Conservation (phyloP, 30 jellyfish, hydroid and myxozoan species). For the Turritopsis rubra region DNA sequence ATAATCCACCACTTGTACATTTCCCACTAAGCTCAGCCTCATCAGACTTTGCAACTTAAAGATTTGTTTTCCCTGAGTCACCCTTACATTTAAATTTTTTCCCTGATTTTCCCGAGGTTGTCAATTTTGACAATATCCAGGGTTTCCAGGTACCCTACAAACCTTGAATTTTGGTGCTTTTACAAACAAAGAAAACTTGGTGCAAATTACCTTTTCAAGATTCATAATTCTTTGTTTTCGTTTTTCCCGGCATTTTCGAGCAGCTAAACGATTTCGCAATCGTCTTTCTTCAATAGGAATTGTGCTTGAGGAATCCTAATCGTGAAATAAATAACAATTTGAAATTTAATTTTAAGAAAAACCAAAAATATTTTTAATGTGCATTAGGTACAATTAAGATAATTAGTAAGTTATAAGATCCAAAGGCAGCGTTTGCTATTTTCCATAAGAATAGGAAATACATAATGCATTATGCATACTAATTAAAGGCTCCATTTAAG, state of each 20-base stretch:
- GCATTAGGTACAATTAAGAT: no score
- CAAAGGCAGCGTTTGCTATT: not conserved
- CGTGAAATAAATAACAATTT: not conserved
- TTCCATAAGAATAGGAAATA: not conserved
- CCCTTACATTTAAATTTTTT: no score
- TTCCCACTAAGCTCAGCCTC: no score
- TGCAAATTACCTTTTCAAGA: constrained; percentile 23
- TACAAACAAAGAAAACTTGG: not conserved
- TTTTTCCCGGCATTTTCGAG: constrained; percentile 36
- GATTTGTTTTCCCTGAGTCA: no score
- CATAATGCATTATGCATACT: not conserved
- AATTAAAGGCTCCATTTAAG: not conserved
- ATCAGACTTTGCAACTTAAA: no score
- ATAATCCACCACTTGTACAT: no score
- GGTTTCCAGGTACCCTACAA: no score
- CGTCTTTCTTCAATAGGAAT: constrained; percentile 38
- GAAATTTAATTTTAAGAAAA: not conserved
- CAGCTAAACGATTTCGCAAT: constrained; percentile 26
- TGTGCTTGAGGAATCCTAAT: constrained; percentile 4
- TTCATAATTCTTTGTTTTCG: constrained; percentile 32
- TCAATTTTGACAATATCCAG: no score
- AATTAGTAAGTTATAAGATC: not conserved
- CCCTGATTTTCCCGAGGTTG: no score
- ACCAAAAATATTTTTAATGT: no score
- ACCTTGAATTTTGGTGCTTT: not conserved